These are phyloP conservation scores for Vireo altiloquus DNA, from an alignment of 2,113 vertebrate genomes.

Conservation along the genomic window DNA sequence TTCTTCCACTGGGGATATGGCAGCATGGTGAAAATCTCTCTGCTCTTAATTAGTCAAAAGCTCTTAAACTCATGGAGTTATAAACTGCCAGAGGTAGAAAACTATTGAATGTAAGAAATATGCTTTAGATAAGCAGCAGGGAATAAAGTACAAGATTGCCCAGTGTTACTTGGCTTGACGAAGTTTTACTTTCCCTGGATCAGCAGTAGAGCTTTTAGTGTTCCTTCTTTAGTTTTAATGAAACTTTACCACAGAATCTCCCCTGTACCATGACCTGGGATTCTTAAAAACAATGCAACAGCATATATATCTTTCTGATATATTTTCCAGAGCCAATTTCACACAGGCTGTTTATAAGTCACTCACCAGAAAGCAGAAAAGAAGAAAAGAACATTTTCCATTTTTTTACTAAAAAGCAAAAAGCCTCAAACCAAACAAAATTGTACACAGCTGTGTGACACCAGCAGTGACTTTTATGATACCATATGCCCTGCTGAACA, in stretches of 20 bases:
- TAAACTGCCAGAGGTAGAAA: conserved; percentile 28
- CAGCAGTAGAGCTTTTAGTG: background rate
- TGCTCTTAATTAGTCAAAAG: conserved; percentile 49
- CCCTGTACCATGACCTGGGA: background rate
- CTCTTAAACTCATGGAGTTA: conserved; percentile 17
- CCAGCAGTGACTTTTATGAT: background rate
- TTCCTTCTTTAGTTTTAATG: conserved; percentile 1
- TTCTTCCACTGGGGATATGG: background rate
- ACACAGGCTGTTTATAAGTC: background rate
- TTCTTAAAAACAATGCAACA: conserved; percentile 11
- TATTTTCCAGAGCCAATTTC: conserved; percentile 15
- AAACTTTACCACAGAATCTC: background rate
- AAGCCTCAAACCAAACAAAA: background rate
- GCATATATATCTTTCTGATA: background rate
- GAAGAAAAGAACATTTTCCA: background rate
- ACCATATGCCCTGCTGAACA: background rate
- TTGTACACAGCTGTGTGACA: background rate
- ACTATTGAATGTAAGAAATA: conserved; percentile 23
- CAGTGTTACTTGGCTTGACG: background rate
- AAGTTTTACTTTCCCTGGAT: background rate
- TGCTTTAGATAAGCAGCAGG: conserved; percentile 30
- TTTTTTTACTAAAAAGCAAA: background rate
- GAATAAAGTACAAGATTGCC: background rate
- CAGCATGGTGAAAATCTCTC: background rate
- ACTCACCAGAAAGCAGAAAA: conserved; percentile 10